Evolutionary conservation across 2,888 invertebrate species (phyloP).

Genomic region (Merodon equestris): DNA sequence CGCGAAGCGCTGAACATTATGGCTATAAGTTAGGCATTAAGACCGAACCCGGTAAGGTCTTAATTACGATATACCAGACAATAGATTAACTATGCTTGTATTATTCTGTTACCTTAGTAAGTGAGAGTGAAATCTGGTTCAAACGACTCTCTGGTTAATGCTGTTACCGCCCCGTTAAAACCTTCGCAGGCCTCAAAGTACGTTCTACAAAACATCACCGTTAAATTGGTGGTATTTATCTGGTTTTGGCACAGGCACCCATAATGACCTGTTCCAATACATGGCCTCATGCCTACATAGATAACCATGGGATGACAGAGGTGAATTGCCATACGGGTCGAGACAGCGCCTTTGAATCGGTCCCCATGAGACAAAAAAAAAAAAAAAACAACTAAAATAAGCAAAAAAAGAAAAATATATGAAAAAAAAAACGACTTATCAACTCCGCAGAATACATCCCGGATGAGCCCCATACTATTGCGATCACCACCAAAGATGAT

Average conservation of each 20-base stretch:
- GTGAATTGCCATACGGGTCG: too few species aligned
- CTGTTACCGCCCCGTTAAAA: neutral
- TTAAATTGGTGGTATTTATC: slow-evolving; percentile 12
- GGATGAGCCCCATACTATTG: neutral
- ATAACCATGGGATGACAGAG: too few species aligned
- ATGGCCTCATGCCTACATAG: slow-evolving; percentile 13
- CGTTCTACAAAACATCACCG: neutral
- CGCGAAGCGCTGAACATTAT: neutral
- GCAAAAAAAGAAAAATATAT: too few species aligned
- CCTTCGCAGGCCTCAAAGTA: neutral
- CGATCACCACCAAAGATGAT: neutral
- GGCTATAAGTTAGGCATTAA: slow-evolving; percentile 2
- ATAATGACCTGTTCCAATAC: neutral
- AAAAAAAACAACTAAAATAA: too few species aligned
- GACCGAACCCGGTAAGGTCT: slow-evolving; percentile 3
- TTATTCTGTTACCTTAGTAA: slow-evolving; percentile 4
- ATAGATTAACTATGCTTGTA: neutral
- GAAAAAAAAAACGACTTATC: too few species aligned
- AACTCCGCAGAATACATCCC: neutral
- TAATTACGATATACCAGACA: slow-evolving; percentile 4
- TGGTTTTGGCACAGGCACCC: neutral
- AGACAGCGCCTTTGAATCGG: too few species aligned
- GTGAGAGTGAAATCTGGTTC: neutral
- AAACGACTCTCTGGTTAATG: neutral
- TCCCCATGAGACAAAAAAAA: too few species aligned